phyloP scores from a whole-genome alignment of 2,113 vertebrate species.

The Motacilla tschutschensis region DNA sequence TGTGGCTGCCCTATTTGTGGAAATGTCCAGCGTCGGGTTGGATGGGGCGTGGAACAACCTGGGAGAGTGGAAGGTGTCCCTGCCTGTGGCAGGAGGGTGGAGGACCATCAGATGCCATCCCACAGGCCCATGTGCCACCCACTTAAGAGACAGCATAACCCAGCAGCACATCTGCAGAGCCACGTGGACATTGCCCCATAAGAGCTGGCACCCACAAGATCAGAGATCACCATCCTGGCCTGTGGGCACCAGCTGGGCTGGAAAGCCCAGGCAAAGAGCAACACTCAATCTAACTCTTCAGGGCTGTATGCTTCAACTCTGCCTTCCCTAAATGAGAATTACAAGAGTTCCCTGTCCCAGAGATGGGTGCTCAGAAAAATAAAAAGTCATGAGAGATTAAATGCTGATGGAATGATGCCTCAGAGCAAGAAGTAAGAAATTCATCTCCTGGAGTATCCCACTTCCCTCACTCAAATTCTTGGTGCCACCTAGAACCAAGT shows the following conservation, averaged over 20 bases:
- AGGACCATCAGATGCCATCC: fast-evolving
- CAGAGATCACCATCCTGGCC: not conserved
- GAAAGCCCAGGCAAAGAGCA: not conserved
- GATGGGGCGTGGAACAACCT: not conserved
- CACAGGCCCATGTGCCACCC: not conserved
- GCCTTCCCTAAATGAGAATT: not conserved
- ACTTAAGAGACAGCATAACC: not conserved
- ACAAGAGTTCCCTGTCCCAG: not conserved
- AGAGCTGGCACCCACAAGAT: not conserved
- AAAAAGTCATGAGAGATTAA: not conserved
- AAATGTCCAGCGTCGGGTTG: not conserved
- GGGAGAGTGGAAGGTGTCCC: not conserved
- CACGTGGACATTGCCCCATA: fast-evolving
- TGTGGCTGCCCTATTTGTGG: not conserved
- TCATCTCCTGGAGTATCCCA: not conserved
- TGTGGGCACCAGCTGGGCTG: not conserved
- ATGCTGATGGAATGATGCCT: not conserved
- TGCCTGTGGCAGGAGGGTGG: not conserved
- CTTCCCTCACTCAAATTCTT: not conserved
- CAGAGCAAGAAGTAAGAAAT: not conserved
- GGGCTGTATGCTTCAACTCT: not conserved
- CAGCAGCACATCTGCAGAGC: not conserved
- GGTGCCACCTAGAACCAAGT: fast-evolving
- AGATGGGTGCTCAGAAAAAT: not conserved
- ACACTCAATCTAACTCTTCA: not conserved